These are phyloP conservation scores for Delichon dasypus DNA, from an alignment of 2,797 vertebrate genomes.

Conservation along the genomic window DNA sequence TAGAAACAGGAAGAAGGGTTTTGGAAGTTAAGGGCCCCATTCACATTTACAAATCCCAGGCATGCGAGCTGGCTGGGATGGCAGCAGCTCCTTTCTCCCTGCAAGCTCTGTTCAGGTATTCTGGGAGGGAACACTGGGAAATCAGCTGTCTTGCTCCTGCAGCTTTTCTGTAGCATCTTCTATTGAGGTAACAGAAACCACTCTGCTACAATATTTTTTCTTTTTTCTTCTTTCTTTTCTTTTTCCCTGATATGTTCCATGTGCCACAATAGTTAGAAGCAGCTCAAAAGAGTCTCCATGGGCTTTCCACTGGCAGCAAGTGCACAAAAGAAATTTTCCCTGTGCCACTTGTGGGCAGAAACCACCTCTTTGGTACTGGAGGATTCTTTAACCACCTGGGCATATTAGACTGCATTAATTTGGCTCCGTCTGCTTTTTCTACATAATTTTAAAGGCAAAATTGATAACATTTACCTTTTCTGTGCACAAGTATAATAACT, in stretches of 20 bases:
- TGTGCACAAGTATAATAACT: background rate
- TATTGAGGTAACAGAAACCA: background rate
- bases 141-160: background rate
- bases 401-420: background rate
- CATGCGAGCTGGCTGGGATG: background rate
- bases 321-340: background rate
- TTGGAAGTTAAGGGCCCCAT: background rate
- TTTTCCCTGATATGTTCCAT: background rate
- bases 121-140: background rate
- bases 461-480: background rate
- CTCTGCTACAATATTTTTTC: background rate
- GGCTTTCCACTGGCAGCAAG: background rate
- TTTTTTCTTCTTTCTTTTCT: background rate
- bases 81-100: background rate
- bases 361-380: background rate
- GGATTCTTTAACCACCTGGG: background rate
- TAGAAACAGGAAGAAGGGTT: constrained; percentile 1
- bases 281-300: background rate
- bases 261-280: background rate
- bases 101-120: background rate
- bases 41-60: background rate
- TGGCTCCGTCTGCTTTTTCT: background rate
- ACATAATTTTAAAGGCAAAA: background rate
- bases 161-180: background rate
- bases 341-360: background rate